Evolutionary conservation across 1,140 invertebrate genomes (phyloP).

Genomic region (Aphelinus atriplicis): DNA sequence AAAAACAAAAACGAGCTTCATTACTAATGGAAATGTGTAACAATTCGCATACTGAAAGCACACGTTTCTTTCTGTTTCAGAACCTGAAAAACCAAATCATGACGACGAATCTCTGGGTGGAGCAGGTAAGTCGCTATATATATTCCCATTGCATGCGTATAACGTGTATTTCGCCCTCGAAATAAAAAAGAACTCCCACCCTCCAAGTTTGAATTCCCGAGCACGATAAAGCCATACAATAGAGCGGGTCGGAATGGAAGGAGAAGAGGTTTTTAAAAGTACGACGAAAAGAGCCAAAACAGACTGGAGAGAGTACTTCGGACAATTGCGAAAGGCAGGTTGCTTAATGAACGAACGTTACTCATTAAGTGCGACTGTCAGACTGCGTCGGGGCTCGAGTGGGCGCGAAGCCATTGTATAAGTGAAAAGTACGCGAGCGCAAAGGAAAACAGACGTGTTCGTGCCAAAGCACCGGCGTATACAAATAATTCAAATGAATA

Average conservation of each 20-base stretch:
- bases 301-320: no score
- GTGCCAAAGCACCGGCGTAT: background rate
- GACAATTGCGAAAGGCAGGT: no score
- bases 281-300: no score
- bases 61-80: conserved; percentile 69
- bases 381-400: background rate
- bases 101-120: conserved; percentile 93
- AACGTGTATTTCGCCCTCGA: no score
- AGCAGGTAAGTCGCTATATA: conserved; percentile 73
- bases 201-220: background rate
- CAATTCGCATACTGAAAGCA: background rate
- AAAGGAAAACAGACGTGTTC: background rate
- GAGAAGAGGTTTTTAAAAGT: no score
- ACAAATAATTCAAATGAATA: conserved; percentile 31
- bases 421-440: background rate
- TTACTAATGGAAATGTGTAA: no score
- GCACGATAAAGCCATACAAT: background rate
- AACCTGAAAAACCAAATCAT: conserved; percentile 91
- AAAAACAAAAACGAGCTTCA: no score
- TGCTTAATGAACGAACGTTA: background rate
- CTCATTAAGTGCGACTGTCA: conserved; percentile 8
- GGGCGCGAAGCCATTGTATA: background rate
- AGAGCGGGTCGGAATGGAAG: background rate
- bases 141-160: no score
- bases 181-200: background rate